Evolutionary conservation across 2,113 vertebrate genomes (phyloP).

Genomic region (Leucoraja erinaceus): DNA sequence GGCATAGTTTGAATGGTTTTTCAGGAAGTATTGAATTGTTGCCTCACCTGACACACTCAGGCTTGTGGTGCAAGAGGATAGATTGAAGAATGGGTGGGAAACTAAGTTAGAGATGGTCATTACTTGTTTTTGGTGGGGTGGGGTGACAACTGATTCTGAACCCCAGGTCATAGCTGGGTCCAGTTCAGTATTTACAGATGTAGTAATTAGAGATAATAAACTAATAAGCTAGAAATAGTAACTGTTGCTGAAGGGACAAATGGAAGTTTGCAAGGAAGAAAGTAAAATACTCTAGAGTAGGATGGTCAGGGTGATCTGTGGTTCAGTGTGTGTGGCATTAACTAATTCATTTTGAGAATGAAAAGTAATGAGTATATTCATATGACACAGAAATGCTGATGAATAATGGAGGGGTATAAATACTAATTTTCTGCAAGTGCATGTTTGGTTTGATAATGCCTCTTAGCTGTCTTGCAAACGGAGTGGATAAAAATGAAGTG

Average conservation of each 20-base stretch:
- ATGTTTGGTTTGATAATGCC: neutral
- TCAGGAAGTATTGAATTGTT: neutral
- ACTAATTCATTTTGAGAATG: neutral
- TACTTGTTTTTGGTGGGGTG: too few species aligned
- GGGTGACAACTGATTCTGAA: neutral
- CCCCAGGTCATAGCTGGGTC: neutral
- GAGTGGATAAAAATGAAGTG: neutral
- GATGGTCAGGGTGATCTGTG: neutral
- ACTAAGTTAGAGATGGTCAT: neutral
- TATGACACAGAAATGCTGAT: neutral
- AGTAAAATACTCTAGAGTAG: neutral
- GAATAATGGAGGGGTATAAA: too few species aligned
- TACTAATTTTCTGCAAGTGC: neutral
- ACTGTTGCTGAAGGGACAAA: neutral
- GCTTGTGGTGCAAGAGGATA: neutral
- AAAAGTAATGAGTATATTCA: neutral
- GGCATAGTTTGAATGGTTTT: neutral
- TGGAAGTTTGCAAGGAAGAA: neutral
- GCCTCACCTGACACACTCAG: neutral
- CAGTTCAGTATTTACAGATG: neutral
- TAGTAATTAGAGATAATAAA: neutral
- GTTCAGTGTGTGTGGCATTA: neutral
- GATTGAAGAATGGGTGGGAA: neutral
- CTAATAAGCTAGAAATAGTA: neutral
- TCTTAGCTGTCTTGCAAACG: neutral